Evolutionary conservation across 30 jellyfish, hydroid and myxozoan species (phyloP).

Genomic region (Aurelia aurita complex sp. Pacific): DNA sequence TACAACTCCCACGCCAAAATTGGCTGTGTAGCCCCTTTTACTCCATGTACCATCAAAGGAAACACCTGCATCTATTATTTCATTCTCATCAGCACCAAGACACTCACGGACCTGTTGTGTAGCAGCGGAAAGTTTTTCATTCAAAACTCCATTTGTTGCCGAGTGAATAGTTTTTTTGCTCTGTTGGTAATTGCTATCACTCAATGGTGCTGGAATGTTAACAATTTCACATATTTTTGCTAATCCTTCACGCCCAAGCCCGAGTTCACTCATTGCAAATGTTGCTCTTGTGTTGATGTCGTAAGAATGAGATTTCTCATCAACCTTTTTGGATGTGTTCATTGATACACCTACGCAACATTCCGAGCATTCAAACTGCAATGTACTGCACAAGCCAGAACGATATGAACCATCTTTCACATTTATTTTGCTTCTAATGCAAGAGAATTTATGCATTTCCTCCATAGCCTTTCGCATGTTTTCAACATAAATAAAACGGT

Average conservation of each 20-base stretch:
- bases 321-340: constrained; percentile 4
- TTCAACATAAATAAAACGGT: neutral
- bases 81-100: no score
- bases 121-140: no score
- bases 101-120: no score
- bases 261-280: neutral
- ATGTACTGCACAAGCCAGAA: constrained; percentile 4
- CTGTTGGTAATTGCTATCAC: neutral
- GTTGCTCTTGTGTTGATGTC: constrained; percentile 1
- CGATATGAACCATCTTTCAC: neutral
- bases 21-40: constrained; percentile 10
- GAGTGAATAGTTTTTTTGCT: no score
- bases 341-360: neutral
- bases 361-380: neutral
- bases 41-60: no score
- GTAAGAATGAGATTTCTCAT: neutral
- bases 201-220: neutral
- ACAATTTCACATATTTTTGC: neutral
- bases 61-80: no score
- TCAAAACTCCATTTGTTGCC: no score
- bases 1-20: neutral
- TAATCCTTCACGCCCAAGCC: constrained; percentile 2
- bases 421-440: neutral
- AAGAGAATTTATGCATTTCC: neutral
- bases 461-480: neutral